A percentile compares a stretch with the other conserved stretches of the same genome.
Conservation (phyloP, 2,113 vertebrate genomes). For the Chlamydotis undulata region DNA sequence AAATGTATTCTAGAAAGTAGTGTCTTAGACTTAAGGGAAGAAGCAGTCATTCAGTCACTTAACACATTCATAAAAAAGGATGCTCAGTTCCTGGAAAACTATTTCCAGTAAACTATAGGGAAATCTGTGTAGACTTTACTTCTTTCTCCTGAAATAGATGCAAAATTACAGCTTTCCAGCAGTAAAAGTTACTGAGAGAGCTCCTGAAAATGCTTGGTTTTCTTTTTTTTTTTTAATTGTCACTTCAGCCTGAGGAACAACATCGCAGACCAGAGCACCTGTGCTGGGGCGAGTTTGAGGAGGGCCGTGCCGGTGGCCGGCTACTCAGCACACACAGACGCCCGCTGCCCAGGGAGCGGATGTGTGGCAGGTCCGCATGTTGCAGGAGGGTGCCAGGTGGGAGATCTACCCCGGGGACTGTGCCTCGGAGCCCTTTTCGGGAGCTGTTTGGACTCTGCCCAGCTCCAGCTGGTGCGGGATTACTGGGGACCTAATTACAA, state of each 20-base stretch:
- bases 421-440: neutral
- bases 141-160: neutral
- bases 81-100: neutral
- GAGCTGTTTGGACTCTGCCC: neutral
- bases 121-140: neutral
- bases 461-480: neutral
- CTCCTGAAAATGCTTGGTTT: neutral
- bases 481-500: neutral
- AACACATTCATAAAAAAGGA: neutral
- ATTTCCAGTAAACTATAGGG: neutral
- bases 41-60: neutral
- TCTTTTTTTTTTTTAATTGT: neutral
- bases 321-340: rapidly evolving
- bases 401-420: neutral
- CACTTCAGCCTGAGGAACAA: neutral
- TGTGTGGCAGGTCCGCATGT: neutral
- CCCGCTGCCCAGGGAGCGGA: rapidly evolving
- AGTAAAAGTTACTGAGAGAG: neutral
- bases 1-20: neutral
- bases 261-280: neutral
- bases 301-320: rapidly evolving
- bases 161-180: neutral
- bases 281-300: neutral
- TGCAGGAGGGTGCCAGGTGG: neutral
- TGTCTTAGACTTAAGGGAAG: neutral